Conservation (phyloP, 2,113 vertebrate genomes). For the Collichthys lucidus region DNA sequence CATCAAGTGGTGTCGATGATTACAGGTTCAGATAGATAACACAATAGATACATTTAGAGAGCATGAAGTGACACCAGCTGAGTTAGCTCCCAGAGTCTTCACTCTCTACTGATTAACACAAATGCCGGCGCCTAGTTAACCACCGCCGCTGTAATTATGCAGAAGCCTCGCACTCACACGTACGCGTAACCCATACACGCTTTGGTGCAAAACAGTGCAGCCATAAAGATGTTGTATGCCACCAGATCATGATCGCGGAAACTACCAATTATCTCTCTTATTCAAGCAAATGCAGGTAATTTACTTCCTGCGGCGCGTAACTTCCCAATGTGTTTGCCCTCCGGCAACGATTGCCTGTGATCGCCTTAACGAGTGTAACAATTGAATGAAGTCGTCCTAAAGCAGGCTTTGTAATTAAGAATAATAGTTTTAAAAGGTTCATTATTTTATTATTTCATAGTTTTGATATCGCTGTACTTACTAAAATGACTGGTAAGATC, state of each 20-base stretch:
- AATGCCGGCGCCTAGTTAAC: constrained; percentile 70
- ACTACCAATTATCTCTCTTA: constrained; percentile 66
- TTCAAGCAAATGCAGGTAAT: constrained; percentile 78
- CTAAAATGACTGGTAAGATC: neutral
- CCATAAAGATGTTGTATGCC: constrained; percentile 34
- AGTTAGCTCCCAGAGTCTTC: constrained; percentile 61
- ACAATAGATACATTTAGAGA: constrained; percentile 55
- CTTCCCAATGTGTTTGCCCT: constrained; percentile 65
- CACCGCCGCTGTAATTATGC: constrained; percentile 73
- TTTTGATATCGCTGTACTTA: neutral
- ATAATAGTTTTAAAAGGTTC: neutral
- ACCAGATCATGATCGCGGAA: constrained; percentile 61
- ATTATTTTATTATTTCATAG: neutral
- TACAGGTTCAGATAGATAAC: constrained; percentile 49
- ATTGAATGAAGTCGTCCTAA: constrained; percentile 9
- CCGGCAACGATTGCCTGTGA: constrained; percentile 44
- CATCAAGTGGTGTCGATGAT: constrained; percentile 52
- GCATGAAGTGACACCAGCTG: constrained; percentile 56
- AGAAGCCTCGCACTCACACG: constrained; percentile 16
- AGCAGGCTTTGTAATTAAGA: neutral
- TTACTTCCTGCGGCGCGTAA: constrained; percentile 69
- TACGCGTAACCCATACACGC: constrained; percentile 9
- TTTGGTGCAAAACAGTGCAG: constrained; percentile 25
- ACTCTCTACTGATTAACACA: constrained; percentile 73
- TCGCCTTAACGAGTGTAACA: constrained; percentile 25